These are phyloP conservation scores for Cichlasoma orientale DNA, from an alignment of 2,797 vertebrate genomes.

Conservation along the genomic window DNA sequence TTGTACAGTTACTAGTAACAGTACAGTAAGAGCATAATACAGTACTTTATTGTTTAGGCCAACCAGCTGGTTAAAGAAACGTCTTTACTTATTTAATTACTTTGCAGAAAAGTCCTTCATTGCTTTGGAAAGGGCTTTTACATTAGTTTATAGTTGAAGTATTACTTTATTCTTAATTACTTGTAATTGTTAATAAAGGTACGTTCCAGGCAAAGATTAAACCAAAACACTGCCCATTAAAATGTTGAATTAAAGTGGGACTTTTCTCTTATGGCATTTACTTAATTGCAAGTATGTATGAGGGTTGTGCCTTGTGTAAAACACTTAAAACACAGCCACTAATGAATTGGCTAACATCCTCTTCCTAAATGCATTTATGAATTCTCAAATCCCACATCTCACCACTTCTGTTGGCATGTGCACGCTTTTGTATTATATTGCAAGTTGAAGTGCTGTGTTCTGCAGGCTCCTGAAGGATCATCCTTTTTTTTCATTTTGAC, in stretches of 20 bases:
- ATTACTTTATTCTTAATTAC: not conserved
- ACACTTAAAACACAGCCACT: conserved; percentile 7
- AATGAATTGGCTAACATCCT: not conserved
- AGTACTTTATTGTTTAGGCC: not conserved
- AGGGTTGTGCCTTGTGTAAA: not conserved
- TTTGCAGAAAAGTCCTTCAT: not conserved
- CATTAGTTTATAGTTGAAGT: not conserved
- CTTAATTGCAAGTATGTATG: not conserved
- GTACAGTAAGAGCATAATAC: not conserved
- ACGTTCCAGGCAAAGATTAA: not conserved
- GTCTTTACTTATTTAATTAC: not conserved
- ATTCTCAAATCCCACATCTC: not conserved
- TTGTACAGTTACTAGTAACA: not conserved
- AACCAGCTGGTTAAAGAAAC: not conserved
- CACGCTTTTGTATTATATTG: not conserved
- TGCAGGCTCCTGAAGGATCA: conserved; percentile 7
- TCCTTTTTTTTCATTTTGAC: conserved; percentile 5
- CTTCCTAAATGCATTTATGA: not conserved
- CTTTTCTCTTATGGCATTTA: not conserved
- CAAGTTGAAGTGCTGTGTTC: not conserved
- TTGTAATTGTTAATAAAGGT: not conserved
- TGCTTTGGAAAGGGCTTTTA: not conserved
- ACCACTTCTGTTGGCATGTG: not conserved
- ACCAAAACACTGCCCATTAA: not conserved
- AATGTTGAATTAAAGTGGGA: not conserved